phyloP scores from a whole-genome alignment of 1,140 invertebrate genomes.

The Drosophila ironensis region DNA sequence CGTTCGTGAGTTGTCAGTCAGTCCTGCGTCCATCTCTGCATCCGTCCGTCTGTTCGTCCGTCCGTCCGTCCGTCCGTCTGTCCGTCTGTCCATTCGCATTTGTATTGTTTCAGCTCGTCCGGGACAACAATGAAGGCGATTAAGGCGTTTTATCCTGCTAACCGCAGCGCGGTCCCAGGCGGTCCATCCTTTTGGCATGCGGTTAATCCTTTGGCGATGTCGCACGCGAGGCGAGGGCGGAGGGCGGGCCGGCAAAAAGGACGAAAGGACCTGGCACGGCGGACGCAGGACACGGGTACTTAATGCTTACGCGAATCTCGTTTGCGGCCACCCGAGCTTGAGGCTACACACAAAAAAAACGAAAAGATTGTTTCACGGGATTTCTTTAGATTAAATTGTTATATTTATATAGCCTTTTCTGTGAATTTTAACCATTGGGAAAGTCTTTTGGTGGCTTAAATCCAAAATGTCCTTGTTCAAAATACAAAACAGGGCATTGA shows the following conservation, averaged over 20 bases:
- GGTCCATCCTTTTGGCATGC: slow-evolving; percentile 54
- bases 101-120: slow-evolving; percentile 34
- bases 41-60: background rate
- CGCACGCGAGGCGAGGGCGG: slow-evolving; percentile 45
- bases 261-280: slow-evolving; percentile 1
- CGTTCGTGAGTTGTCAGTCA: background rate
- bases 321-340: slow-evolving; percentile 1
- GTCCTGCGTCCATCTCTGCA: background rate
- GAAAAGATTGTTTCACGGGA: too few relatives aligned
- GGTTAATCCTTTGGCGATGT: slow-evolving; percentile 80
- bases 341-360: slow-evolving; percentile 4
- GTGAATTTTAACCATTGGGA: too few relatives aligned
- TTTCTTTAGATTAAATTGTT: too few relatives aligned
- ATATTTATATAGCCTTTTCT: too few relatives aligned
- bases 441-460: too few relatives aligned
- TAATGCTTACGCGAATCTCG: slow-evolving; percentile 57
- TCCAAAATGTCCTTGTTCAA: too few relatives aligned
- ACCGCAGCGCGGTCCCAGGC: slow-evolving; percentile 39
- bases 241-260: too few relatives aligned
- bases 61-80: background rate
- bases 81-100: slow-evolving; percentile 13
- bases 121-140: slow-evolving; percentile 53
- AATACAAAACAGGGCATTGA: too few relatives aligned
- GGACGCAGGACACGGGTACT: slow-evolving; percentile 31
- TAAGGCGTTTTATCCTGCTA: slow-evolving; percentile 59